Evolutionary conservation across 2,113 vertebrate species (phyloP), one percentile per base, ranked within the genome.

Genomic region (Lates calcarifer): DNA sequence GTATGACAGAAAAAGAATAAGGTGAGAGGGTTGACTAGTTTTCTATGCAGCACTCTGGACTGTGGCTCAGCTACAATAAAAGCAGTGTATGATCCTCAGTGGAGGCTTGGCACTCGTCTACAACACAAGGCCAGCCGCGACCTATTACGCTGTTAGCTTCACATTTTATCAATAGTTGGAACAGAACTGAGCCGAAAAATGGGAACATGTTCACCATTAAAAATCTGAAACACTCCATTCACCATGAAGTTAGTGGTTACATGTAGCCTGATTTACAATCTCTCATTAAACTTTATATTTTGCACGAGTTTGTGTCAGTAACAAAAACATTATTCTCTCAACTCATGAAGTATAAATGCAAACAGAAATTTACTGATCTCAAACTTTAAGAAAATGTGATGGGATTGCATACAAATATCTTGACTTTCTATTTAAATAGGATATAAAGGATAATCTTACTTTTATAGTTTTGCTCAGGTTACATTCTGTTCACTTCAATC

Each of bases 161-260:
- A 41, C 55, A 82, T 90, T 87, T 82, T 70, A 87, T 84, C 81
- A 87, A 88, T 91, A 83, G 85, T 78, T 92, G 78, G 78, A 88
- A 84, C 74, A 73, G 73, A 82, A 39, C 26, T 17, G 33, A 22
- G 51, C 37, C 73, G 28, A 57, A 60, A 77, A 82, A 77, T 63
- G 41, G 47, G 33, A 85, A 71, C 26, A 62, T 78, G 74, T 77
- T 73, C 65, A 71, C 79, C 81, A 81, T 87, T 90, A 90, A 89
- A 81, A 85, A 75, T 81, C 47, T 88, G 66, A 90, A 81, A 74
- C 78, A 82, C 68, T 77, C 70, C 39, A 83, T 85, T 83, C 65
- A 86, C 56, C 26, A 31, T 62, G 15, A 70, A n/a, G 58, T 65
- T 67, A 58, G 81, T 66, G 41, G 68, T 76, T 31, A 82, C 29